Evolutionary conservation across 2,888 invertebrate genomes (phyloP).

Genomic region (Hyppa rectilinea): DNA sequence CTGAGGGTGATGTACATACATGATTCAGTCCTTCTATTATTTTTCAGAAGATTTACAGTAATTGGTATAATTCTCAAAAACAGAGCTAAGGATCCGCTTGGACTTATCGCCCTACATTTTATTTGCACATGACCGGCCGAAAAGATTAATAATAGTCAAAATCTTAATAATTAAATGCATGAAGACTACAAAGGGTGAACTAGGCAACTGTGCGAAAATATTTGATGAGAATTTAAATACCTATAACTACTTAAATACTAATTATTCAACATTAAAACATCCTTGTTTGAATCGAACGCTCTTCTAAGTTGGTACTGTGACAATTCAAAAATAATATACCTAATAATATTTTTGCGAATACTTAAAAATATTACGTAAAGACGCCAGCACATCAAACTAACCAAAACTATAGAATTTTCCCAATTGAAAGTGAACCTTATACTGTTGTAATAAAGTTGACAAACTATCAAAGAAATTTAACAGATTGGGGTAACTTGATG

Average conservation of each 20-base stretch:
- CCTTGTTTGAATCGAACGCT: not conserved
- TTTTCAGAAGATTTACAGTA: too few relatives aligned
- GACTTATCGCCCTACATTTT: not conserved
- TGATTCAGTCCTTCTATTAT: too few relatives aligned
- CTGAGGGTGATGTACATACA: too few relatives aligned
- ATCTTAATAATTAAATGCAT: not conserved
- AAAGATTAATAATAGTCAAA: not conserved
- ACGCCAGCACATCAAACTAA: too few relatives aligned
- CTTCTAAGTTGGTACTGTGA: not conserved
- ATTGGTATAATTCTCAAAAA: too few relatives aligned
- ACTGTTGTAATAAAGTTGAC: too few relatives aligned
- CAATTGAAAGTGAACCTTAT: too few relatives aligned
- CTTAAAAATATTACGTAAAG: too few relatives aligned
- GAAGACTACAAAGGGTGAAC: slow-evolving; percentile 1
- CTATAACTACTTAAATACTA: not conserved
- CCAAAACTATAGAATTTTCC: too few relatives aligned
- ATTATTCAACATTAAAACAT: not conserved
- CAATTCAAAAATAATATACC: not conserved
- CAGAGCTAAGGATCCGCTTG: not conserved
- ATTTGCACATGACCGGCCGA: slow-evolving; percentile 17
- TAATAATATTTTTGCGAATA: not conserved
- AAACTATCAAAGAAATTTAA: too few relatives aligned
- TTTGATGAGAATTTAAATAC: not conserved
- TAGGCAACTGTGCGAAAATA: not conserved
- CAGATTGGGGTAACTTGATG: too few relatives aligned